phyloP scores from a whole-genome alignment of 2,888 invertebrate species.

The Drosophila infuscata region DNA sequence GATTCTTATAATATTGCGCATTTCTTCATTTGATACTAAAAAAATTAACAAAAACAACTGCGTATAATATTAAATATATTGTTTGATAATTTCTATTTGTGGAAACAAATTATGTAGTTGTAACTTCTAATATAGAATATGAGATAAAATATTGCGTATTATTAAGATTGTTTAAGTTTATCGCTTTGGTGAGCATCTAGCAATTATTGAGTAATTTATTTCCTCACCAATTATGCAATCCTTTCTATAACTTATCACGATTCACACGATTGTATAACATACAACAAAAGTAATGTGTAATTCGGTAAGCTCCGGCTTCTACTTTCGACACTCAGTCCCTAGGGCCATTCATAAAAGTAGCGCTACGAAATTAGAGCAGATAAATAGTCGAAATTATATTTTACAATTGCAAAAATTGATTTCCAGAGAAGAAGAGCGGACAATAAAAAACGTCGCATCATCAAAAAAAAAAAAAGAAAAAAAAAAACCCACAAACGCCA shows the following conservation, averaged over 20 bases:
- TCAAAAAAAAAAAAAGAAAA: slow-evolving; percentile 10
- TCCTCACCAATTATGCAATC: slow-evolving; percentile 14
- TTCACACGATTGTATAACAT: slow-evolving; percentile 52
- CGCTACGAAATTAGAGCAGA: slow-evolving; percentile 69
- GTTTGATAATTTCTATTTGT: not conserved
- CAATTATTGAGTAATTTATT: slow-evolving; percentile 19
- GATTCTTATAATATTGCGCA: slow-evolving; percentile 1
- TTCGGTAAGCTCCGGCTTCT: slow-evolving; percentile 45
- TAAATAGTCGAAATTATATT: slow-evolving; percentile 61
- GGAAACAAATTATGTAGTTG: not conserved
- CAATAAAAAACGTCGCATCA: slow-evolving; percentile 53
- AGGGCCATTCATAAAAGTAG: slow-evolving; percentile 39
- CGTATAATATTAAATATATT: not conserved
- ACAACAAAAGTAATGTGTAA: slow-evolving; percentile 37
- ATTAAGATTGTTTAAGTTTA: not conserved
- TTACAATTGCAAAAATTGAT: slow-evolving; percentile 59
- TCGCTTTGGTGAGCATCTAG: not conserved
- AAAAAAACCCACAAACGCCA: not conserved
- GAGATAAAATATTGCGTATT: not conserved
- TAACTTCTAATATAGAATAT: not conserved
- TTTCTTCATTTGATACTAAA: not conserved
- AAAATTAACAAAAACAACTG: not conserved
- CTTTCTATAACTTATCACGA: slow-evolving; percentile 18
- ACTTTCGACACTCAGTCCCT: slow-evolving; percentile 25
- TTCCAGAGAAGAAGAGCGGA: slow-evolving; percentile 42